Evolutionary conservation across 2,797 vertebrate species (phyloP), one percentile per base, ranked within the genome.

Genomic region (Helostoma temminkii): DNA sequence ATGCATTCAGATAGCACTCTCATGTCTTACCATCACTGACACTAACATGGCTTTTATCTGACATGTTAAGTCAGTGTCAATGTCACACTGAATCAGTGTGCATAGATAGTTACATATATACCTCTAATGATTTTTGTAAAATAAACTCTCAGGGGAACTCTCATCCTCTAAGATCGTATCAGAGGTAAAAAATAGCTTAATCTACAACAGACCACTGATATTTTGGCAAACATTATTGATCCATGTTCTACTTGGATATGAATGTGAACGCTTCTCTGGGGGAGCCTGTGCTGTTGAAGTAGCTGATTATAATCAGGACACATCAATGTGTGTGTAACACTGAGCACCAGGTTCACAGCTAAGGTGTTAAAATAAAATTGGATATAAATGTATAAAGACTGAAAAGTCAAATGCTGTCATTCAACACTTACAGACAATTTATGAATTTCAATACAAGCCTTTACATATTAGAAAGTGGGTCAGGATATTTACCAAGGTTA

Each of bases 401-500:
- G 37, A 75, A 30, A 42, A 69, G 74, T 88, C 78, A 87, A 75
- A 83, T n/a, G 7, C 62, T 73, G 66, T 74, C 32, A 25, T 48
- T 10, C 47, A 52, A 47, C 53, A 56, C 48, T 49, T 66, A 66
- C 25, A 37, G 62, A 50, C 60, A 78, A 66, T 79, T 73, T 67
- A 75, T 76, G 66, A 82, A 88, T 87, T 67, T 54, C 49, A 85
- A 83, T 42, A 65, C 32, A 50, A 49, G 55, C 19, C 60, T 47
- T 36, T 68, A 82, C 49, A 78, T 71, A 82, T 77, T 53, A 74
- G 81, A 55, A 41, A 1, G 66, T 73, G 76, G 73, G 83, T 82
- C 71, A 52, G 63, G 61, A 53, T 75, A 60, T 83, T 86, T 76
- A 85, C 69, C 66, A 87, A 90, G 89, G 88, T 86, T 81, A 76